These are phyloP conservation scores for Callipepla squamata DNA, from an alignment of 2,113 vertebrate species.

Conservation along the genomic window DNA sequence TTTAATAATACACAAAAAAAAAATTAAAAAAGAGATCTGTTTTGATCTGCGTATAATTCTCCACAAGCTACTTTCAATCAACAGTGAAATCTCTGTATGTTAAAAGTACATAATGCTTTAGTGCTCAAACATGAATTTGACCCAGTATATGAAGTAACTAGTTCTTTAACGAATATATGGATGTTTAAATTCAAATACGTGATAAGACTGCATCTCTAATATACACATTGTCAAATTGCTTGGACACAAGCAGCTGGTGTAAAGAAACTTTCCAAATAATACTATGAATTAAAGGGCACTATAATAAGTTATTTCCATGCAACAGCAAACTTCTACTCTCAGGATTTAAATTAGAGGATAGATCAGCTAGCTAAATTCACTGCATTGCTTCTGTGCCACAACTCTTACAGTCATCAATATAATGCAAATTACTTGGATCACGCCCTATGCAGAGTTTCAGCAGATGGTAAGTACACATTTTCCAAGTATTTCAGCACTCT, in stretches of 20 bases:
- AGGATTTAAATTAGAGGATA: background rate
- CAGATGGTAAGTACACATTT: background rate
- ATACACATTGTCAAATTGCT: background rate
- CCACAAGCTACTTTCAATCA: background rate
- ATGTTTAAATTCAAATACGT: background rate
- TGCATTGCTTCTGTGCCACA: background rate
- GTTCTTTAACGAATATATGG: background rate
- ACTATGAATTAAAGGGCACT: background rate
- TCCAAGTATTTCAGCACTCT: background rate
- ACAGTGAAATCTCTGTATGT: accelerated
- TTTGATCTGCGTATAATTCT: background rate
- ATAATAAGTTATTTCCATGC: background rate
- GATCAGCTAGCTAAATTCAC: background rate
- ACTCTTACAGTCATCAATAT: background rate
- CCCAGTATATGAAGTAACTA: background rate
- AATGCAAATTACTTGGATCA: background rate
- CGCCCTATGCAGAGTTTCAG: background rate
- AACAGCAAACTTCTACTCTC: background rate
- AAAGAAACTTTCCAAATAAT: background rate
- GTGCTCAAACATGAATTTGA: background rate
- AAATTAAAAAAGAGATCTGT: background rate
- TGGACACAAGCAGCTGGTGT: background rate
- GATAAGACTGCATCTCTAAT: background rate
- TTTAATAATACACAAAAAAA: background rate
- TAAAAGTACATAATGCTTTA: background rate